Evolutionary conservation across 2,888 invertebrate species (phyloP).

Genomic region (Lepidochitona cinerea): DNA sequence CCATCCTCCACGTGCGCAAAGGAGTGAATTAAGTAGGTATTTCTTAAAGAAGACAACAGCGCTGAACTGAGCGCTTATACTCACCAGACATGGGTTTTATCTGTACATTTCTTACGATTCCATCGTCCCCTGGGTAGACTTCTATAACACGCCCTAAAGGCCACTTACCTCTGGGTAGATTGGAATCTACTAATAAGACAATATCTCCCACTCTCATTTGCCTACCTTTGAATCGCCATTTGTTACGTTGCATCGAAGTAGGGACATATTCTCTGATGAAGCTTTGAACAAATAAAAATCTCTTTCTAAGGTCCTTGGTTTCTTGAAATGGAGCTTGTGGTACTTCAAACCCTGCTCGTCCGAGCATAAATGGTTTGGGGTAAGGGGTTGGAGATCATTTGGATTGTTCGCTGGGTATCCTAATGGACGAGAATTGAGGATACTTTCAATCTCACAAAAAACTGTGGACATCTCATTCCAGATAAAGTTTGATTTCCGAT

Average conservation of each 20-base stretch:
- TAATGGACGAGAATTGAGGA: conserved; percentile 21
- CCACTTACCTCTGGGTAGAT: too few species aligned
- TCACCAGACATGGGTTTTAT: too few species aligned
- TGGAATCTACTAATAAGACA: too few species aligned
- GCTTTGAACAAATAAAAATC: conserved; percentile 17
- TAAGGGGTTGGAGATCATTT: conserved; percentile 11
- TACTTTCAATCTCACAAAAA: background rate
- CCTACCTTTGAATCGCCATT: conserved; percentile 10
- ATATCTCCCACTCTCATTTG: conserved; percentile 14
- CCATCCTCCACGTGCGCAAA: too few species aligned
- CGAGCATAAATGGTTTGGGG: conserved; percentile 22
- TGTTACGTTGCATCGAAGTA: conserved; percentile 1
- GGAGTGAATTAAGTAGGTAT: too few species aligned
- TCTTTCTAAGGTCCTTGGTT: background rate
- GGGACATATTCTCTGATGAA: conserved; percentile 20
- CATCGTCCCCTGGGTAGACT: too few species aligned
- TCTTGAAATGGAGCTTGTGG: conserved; percentile 15
- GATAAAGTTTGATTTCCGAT: background rate
- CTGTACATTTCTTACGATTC: too few species aligned
- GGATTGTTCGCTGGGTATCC: conserved; percentile 16
- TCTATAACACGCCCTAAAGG: too few species aligned
- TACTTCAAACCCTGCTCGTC: conserved; percentile 9
- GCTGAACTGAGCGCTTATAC: too few species aligned
- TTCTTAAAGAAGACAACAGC: too few species aligned
- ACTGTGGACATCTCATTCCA: conserved; percentile 1